These are phyloP conservation scores for Taxidea taxus DNA, from an alignment of 2,113 vertebrate genomes.

Conservation along the genomic window DNA sequence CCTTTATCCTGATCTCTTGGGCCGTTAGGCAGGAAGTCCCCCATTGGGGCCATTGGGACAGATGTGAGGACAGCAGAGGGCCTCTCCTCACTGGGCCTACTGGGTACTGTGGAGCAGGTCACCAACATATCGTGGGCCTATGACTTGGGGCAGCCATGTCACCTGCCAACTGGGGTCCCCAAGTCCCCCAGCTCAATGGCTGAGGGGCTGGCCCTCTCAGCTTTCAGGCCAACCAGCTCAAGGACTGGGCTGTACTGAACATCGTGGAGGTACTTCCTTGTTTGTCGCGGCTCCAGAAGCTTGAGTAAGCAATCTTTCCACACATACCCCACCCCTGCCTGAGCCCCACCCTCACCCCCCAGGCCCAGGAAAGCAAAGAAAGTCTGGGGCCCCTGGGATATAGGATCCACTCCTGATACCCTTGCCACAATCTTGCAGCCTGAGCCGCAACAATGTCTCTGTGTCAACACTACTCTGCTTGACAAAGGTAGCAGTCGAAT, in stretches of 20 bases:
- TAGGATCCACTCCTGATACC: constrained; percentile 15
- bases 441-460: constrained; percentile 78
- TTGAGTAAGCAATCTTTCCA: constrained; percentile 82
- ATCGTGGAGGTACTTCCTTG: constrained; percentile 79
- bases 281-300: constrained; percentile 80
- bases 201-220: constrained; percentile 72
- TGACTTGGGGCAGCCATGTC: not conserved
- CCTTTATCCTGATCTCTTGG: not conserved
- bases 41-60: not conserved
- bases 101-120: not conserved
- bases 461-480: constrained; percentile 62
- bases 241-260: constrained; percentile 77
- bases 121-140: not conserved
- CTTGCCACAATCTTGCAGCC: constrained; percentile 68
- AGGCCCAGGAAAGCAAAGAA: not conserved
- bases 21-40: not conserved
- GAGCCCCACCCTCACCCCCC: not conserved
- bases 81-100: not conserved
- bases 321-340: not conserved
- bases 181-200: not conserved
- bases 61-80: not conserved
- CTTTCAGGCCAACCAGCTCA: constrained; percentile 88
- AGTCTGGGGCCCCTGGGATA: not conserved
- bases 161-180: not conserved
- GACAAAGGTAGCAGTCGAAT: constrained; percentile 54